phyloP scores from a whole-genome alignment of 2,113 vertebrate species.

The Propithecus coquereli region DNA sequence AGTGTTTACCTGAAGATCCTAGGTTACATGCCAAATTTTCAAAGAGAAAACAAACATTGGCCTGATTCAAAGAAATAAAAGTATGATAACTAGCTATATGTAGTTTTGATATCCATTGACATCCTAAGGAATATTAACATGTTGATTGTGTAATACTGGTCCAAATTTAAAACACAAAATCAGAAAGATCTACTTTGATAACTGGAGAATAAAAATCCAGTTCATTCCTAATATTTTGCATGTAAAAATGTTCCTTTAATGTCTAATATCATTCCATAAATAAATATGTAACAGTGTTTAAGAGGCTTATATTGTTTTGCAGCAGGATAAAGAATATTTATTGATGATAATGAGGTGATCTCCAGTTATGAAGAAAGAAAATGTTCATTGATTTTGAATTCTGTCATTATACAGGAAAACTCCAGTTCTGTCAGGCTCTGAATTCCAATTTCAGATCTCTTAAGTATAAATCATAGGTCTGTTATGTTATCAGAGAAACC shows the following conservation, averaged over 20 bases:
- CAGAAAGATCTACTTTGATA: background rate
- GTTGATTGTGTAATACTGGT: constrained; percentile 7
- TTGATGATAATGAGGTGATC: background rate
- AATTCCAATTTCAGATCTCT: constrained; percentile 26
- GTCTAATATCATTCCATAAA: background rate
- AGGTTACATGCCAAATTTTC: background rate
- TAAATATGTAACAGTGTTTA: background rate
- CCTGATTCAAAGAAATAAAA: constrained; percentile 36
- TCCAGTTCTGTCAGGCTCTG: background rate
- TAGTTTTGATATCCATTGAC: constrained; percentile 31
- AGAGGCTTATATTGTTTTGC: background rate
- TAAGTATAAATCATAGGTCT: background rate
- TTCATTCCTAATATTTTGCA: background rate
- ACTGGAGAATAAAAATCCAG: background rate
- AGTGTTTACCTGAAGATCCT: background rate
- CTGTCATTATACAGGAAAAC: constrained; percentile 28
- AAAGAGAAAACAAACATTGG: background rate
- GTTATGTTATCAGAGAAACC: constrained; percentile 3
- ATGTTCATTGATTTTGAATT: constrained; percentile 42
- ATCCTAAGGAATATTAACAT: constrained; percentile 19
- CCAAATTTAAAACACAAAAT: constrained; percentile 38
- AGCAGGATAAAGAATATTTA: background rate
- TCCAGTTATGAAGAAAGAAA: background rate
- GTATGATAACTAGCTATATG: background rate
- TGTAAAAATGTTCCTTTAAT: background rate